phyloP scores from a whole-genome alignment of 2,797 vertebrate species.

The Bradypus variegatus region DNA sequence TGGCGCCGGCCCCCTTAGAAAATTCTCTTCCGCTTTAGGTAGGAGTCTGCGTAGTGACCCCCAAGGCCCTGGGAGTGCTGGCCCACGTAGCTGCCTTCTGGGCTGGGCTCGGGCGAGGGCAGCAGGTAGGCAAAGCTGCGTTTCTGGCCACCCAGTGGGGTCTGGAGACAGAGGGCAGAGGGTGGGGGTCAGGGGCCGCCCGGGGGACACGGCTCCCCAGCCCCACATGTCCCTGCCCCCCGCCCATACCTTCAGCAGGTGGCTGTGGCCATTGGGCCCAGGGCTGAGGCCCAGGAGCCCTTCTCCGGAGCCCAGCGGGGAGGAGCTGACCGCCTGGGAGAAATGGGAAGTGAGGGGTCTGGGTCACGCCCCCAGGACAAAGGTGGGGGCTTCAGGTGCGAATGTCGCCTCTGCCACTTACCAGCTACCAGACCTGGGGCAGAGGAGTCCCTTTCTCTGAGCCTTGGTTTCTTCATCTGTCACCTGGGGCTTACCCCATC shows the following conservation, averaged over 20 bases:
- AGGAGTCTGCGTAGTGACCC: slow-evolving; percentile 92
- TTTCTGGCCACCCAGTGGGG: slow-evolving; percentile 88
- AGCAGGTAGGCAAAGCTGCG: slow-evolving; percentile 87
- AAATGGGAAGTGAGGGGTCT: not conserved
- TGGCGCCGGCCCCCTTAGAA: slow-evolving; percentile 73
- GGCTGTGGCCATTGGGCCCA: slow-evolving; percentile 75
- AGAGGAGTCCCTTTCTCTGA: not conserved
- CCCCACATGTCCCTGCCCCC: slow-evolving; percentile 44
- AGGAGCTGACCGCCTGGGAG: slow-evolving; percentile 82
- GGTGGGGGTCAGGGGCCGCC: not conserved
- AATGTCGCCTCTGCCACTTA: not conserved
- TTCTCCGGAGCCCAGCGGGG: slow-evolving; percentile 75
- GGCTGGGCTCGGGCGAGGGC: slow-evolving; percentile 91
- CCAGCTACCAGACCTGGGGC: not conserved
- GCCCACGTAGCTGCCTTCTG: slow-evolving; percentile 88
- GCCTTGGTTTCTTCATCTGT: not conserved
- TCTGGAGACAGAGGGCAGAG: slow-evolving; percentile 71
- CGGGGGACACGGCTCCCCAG: not conserved
- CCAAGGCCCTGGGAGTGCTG: slow-evolving; percentile 94
- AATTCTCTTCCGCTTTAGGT: slow-evolving; percentile 92
- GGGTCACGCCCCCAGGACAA: not conserved
- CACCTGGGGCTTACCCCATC: not conserved
- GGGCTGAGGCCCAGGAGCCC: slow-evolving; percentile 70
- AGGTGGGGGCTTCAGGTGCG: not conserved
- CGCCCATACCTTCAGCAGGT: slow-evolving; percentile 74